These are phyloP conservation scores for Mythimna pallens DNA, from an alignment of 2,888 invertebrate genomes.

Conservation along the genomic window DNA sequence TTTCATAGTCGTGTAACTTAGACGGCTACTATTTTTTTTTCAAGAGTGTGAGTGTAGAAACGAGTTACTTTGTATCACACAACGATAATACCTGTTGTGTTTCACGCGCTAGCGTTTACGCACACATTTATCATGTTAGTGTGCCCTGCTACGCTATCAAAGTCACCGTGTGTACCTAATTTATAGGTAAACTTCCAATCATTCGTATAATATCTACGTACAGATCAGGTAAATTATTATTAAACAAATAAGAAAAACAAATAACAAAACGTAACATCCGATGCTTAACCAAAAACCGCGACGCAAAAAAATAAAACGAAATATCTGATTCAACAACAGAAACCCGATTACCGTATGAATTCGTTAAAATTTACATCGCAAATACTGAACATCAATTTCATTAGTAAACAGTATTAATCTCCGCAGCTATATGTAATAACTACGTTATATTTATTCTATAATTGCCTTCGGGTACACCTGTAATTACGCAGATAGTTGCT, in stretches of 20 bases:
- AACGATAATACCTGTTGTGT: too few relatives aligned
- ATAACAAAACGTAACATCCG: constrained; percentile 16
- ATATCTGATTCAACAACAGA: constrained; percentile 44
- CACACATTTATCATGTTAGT: too few relatives aligned
- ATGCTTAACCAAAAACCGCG: constrained; percentile 7
- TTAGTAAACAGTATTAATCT: constrained; percentile 75
- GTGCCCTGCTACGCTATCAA: too few relatives aligned
- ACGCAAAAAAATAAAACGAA: constrained; percentile 16
- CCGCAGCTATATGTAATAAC: constrained; percentile 68
- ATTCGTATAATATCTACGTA: not conserved
- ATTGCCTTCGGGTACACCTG: constrained; percentile 71
- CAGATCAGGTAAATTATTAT: not conserved
- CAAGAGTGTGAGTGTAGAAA: too few relatives aligned
- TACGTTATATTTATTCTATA: constrained; percentile 69
- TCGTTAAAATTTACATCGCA: constrained; percentile 69
- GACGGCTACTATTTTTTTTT: too few relatives aligned
- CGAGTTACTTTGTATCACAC: too few relatives aligned
- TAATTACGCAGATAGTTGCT: constrained; percentile 71
- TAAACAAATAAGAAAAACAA: constrained; percentile 23
- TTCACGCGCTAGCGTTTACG: too few relatives aligned
- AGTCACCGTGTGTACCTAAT: too few relatives aligned
- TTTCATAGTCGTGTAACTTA: too few relatives aligned
- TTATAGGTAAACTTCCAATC: not conserved
- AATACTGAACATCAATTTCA: constrained; percentile 74
- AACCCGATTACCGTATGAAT: constrained; percentile 51